Evolutionary conservation across 92 coral and sea anemone species (phyloP).

Genomic region (Epizoanthus rinbou): DNA sequence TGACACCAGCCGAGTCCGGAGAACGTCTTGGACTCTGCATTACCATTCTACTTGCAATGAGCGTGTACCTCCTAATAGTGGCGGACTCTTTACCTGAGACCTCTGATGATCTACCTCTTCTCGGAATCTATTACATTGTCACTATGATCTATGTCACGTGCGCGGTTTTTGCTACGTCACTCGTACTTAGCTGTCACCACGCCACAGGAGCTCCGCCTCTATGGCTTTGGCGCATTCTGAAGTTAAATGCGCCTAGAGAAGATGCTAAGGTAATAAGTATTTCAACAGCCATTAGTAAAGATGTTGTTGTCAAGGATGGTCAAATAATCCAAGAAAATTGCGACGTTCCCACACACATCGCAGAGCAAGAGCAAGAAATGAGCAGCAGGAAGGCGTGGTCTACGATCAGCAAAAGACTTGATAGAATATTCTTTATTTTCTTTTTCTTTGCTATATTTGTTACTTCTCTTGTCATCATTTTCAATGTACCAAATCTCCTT

Average conservation of each 20-base stretch:
- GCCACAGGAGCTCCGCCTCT: background rate
- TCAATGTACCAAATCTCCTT: too few relatives aligned
- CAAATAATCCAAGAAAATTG: too few relatives aligned
- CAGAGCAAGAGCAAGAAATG: too few relatives aligned
- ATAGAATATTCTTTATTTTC: too few relatives aligned
- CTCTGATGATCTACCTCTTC: constrained; percentile 2
- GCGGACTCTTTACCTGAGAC: constrained; percentile 13
- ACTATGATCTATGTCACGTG: constrained; percentile 10
- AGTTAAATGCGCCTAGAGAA: background rate
- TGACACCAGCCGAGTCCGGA: constrained; percentile 19
- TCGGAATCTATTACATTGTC: constrained; percentile 24
- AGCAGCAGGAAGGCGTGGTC: too few relatives aligned
- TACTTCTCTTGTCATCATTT: too few relatives aligned
- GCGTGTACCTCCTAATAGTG: constrained; percentile 19
- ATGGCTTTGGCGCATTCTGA: background rate
- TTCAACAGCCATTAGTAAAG: too few relatives aligned
- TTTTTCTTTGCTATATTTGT: too few relatives aligned
- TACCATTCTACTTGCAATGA: constrained; percentile 27
- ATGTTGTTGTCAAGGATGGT: too few relatives aligned
- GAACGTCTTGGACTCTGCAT: constrained; percentile 30
- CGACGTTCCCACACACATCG: too few relatives aligned
- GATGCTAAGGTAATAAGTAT: background rate
- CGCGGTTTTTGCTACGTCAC: constrained; percentile 2
- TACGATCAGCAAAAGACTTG: too few relatives aligned
- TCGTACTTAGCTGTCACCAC: background rate